A percentile compares a stretch with the other conserved stretches of the same genome.
These are phyloP conservation scores for Pomatorhinus ruficollis DNA, from an alignment of 2,113 vertebrate species.

Conservation along the genomic window DNA sequence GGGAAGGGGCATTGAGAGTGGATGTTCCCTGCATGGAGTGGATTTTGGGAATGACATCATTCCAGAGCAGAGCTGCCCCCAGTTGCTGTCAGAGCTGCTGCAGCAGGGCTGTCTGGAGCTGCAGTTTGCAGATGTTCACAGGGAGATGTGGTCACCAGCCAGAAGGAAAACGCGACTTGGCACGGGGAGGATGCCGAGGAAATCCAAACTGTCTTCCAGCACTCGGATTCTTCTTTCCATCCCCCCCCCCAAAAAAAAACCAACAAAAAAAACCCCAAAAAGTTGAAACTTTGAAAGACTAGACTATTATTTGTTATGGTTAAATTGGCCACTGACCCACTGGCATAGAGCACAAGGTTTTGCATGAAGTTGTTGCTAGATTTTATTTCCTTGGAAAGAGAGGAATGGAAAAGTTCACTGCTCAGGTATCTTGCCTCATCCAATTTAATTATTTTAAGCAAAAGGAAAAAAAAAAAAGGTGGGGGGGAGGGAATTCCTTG, in stretches of 20 bases:
- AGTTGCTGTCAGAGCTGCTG: background rate
- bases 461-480: background rate
- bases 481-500: background rate
- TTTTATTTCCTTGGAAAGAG: slow-evolving; percentile 56
- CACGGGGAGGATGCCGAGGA: slow-evolving; percentile 32
- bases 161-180: slow-evolving; percentile 37
- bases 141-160: background rate
- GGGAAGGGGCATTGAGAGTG: background rate
- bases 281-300: slow-evolving; percentile 29
- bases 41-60: background rate
- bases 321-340: slow-evolving; percentile 23
- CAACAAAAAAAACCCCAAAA: background rate
- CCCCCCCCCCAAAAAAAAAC: background rate
- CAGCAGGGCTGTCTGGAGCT: background rate
- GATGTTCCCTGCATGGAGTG: background rate
- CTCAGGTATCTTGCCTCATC: slow-evolving; percentile 50
- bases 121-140: background rate
- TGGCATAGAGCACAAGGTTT: background rate
- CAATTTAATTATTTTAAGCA: slow-evolving; percentile 44
- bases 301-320: slow-evolving; percentile 45
- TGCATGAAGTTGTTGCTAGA: slow-evolving; percentile 23
- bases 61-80: background rate
- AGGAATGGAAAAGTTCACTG: slow-evolving; percentile 29
- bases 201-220: slow-evolving; percentile 36
- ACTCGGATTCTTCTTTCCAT: background rate